A percentile compares a stretch with the other conserved stretches of the same genome.
Conservation (phyloP, 92 coral and sea anemone genomes). For the Chrysogorgia sp. region DNA sequence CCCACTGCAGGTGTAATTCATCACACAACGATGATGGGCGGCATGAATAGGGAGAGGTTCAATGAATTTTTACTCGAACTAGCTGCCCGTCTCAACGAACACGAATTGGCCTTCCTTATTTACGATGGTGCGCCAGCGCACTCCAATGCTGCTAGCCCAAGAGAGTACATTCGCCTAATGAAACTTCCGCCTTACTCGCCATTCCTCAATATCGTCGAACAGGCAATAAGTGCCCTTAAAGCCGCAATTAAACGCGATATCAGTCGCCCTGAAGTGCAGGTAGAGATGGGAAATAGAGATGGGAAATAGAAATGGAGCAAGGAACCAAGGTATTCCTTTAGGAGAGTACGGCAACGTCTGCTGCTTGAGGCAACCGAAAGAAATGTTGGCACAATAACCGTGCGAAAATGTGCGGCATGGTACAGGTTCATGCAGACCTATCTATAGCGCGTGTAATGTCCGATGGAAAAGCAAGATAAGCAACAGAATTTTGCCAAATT, state of each 20-base stretch:
- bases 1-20: too few species aligned
- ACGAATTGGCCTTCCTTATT: conserved; percentile 9
- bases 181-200: conserved; percentile 38
- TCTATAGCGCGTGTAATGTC: too few species aligned
- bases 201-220: conserved; percentile 50
- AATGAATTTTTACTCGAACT: too few species aligned
- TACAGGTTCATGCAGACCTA: too few species aligned
- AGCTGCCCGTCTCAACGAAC: not conserved
- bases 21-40: too few species aligned
- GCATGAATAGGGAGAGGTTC: too few species aligned
- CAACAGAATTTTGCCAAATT: too few species aligned
- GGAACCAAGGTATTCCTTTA: conserved; percentile 45
- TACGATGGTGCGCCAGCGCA: conserved; percentile 32
- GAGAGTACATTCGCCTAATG: conserved; percentile 2
- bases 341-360: too few species aligned
- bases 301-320: conserved; percentile 63
- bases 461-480: too few species aligned
- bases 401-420: too few species aligned
- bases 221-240: conserved; percentile 44
- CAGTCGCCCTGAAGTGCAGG: conserved; percentile 45
- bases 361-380: too few species aligned
- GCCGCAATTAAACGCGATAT: conserved; percentile 45
- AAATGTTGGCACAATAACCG: too few species aligned
- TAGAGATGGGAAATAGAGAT: conserved; percentile 63
- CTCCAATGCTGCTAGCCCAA: not conserved